Base-by-base conservation (phyloP, 37 sponge, comb jelly and placozoan genomes). In the Bolinopsis microptera region DNA sequence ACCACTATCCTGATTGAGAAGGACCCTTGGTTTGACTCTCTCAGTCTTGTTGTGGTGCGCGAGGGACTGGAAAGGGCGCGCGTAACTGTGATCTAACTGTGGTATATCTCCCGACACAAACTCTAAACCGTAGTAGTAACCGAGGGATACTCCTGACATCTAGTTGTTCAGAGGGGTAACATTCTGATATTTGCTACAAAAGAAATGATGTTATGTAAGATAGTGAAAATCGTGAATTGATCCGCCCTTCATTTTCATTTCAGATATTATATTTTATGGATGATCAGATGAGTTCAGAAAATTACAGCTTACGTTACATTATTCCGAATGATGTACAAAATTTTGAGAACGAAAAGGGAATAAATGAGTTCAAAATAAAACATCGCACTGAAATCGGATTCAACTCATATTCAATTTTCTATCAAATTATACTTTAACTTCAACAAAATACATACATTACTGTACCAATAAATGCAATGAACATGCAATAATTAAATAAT, bases 41-140 rank as follows among this genome's bases (percentile, higher is more conserved):
- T 86, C 61, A 38, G 30, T 41, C 40, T 38, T 86, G 90, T 86
- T 86, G 31, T 86, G 90, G 90, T 86, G 90, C 3, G 61, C 90
- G 30, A 86, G 90, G 5, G 90, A 86, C 18, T 86, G 90, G 61
- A 86, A 86, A 0, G 90, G 90, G 3, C 90, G 40, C 30, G 90
- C n/a, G 90, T 86, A 86, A n/a, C 36, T 41, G 90, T 86, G 90
- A 27, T 86, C 90, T 41, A 86, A 16, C n/a, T 41, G 90, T 13
- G 90, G 38, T 1, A 86, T 86, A 27, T 86, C 90, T 22, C 90
- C 90, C 48, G 1, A 0, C 5, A 86, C 90, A 39, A 86, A 86
- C 48, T 86, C 61, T 13, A 41, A 27, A n/a, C 90, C 90, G 61
- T 86, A 86, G 90, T 86, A 86, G 90, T 86, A 86, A 18, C 90